A percentile compares a stretch with the other conserved stretches of the same genome.
Evolutionary conservation across 2,113 vertebrate genomes (phyloP).

Genomic region (Eretmochelys imbricata): DNA sequence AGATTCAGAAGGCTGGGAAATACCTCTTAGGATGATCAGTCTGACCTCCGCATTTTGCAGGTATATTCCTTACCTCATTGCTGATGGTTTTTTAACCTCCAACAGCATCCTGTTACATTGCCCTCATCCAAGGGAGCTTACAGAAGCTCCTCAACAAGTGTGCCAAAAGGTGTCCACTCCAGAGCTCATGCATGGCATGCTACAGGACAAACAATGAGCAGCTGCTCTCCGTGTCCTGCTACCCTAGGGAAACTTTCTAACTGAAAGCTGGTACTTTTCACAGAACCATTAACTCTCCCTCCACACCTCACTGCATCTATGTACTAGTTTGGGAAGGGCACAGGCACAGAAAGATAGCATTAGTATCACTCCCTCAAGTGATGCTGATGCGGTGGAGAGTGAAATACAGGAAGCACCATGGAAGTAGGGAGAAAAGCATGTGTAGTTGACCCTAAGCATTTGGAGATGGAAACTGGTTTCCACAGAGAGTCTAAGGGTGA

Average conservation of each 20-base stretch:
- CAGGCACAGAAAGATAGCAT: background rate
- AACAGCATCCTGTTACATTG: background rate
- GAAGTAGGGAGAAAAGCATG: background rate
- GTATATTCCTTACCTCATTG: background rate
- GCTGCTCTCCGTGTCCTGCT: background rate
- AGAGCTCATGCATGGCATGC: background rate
- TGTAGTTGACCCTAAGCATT: background rate
- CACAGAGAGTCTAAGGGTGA: background rate
- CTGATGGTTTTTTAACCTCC: too few species aligned
- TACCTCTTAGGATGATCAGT: background rate
- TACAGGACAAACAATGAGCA: background rate
- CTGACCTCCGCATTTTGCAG: background rate
- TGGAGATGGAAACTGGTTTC: constrained; percentile 16
- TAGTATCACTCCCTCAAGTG: background rate
- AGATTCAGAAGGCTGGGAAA: background rate
- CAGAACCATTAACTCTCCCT: background rate
- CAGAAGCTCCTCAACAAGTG: background rate
- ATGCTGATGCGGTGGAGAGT: constrained; percentile 9
- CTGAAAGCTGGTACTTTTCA: background rate
- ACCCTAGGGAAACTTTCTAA: constrained; percentile 1
- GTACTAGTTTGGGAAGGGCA: constrained; percentile 10
- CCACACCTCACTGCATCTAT: background rate
- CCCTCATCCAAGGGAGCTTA: background rate
- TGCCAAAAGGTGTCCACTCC: background rate
- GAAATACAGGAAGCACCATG: background rate